These are phyloP conservation scores for Chiloscyllium plagiosum DNA, from an alignment of 2,113 vertebrate genomes.

Conservation along the genomic window DNA sequence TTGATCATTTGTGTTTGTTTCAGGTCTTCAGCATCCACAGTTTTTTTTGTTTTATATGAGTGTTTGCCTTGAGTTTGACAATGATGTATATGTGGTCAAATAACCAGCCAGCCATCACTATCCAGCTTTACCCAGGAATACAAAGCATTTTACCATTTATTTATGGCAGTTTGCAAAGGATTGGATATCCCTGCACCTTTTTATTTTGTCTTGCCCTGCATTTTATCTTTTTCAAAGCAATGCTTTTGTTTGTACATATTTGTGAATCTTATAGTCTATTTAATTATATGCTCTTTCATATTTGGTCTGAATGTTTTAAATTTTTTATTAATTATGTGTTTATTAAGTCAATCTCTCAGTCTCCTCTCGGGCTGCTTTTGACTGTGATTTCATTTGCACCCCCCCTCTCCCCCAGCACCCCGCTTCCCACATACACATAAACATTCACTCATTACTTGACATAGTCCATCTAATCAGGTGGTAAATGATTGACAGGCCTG, in stretches of 20 bases:
- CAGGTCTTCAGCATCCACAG: too few species aligned
- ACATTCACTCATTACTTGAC: not conserved
- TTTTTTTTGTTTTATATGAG: too few species aligned
- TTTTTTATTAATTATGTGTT: not conserved
- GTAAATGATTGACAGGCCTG: conserved; percentile 42
- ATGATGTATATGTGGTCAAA: too few species aligned
- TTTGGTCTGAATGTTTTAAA: not conserved
- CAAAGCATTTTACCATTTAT: not conserved
- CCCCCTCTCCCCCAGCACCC: not conserved
- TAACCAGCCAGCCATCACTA: too few species aligned
- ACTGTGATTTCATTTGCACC: not conserved
- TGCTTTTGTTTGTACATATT: not conserved
- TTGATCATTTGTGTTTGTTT: not conserved
- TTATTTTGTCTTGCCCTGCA: not conserved
- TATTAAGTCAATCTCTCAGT: not conserved
- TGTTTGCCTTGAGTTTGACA: too few species aligned
- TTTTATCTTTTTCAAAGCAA: not conserved
- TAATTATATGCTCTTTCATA: not conserved
- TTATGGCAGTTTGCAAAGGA: not conserved
- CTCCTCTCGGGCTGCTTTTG: not conserved
- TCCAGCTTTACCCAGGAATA: too few species aligned
- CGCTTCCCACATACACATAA: conserved; percentile 34
- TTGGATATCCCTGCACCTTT: not conserved
- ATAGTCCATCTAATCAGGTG: conserved; percentile 43
- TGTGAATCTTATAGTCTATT: not conserved